Evolutionary conservation across 2,797 vertebrate genomes (phyloP).

Genomic region (Neoniphon sammara): DNA sequence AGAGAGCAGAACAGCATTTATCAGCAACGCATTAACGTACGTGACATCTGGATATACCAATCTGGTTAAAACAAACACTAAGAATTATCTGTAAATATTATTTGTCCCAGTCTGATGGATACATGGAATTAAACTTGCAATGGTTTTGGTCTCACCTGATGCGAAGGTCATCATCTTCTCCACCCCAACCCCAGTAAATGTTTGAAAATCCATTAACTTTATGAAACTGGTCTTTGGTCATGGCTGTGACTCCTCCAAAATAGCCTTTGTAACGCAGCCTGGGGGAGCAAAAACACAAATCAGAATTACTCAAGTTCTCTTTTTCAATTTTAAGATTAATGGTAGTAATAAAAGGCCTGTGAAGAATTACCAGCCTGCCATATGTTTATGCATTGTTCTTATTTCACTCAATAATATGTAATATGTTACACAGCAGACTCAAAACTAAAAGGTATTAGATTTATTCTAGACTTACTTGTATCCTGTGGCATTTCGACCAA

Average conservation of each 20-base stretch:
- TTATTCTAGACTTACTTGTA: constrained; percentile 89
- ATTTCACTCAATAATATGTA: neutral
- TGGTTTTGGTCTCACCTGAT: constrained; percentile 84
- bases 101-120: neutral
- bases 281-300: constrained; percentile 1
- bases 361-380: neutral
- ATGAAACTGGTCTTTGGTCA: constrained; percentile 91
- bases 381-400: neutral
- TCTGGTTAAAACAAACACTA: neutral
- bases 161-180: constrained; percentile 96
- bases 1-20: constrained; percentile 5
- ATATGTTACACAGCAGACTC: neutral
- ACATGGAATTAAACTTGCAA: neutral
- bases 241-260: constrained; percentile 95
- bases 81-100: neutral
- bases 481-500: constrained; percentile 94
- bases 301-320: neutral
- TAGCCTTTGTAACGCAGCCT: constrained; percentile 94
- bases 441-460: neutral
- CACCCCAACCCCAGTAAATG: constrained; percentile 98
- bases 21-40: neutral
- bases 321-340: constrained; percentile 6
- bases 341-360: neutral
- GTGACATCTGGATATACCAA: neutral
- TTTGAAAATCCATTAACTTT: constrained; percentile 97